phyloP scores from a whole-genome alignment of 37 sponge, comb jelly and placozoan genomes.

The Theonella swinhoei region DNA sequence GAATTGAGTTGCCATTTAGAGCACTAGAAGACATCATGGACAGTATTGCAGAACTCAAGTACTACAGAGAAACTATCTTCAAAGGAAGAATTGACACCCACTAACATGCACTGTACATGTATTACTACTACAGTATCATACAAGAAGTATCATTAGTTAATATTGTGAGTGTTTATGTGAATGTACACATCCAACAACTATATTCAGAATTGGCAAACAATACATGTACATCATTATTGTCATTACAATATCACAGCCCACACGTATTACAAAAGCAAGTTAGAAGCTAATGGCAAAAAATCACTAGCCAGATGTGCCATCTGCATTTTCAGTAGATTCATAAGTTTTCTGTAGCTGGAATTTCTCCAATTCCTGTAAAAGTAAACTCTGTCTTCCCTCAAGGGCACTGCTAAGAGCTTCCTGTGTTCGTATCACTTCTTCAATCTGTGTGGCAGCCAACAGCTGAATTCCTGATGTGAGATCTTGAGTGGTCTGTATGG shows the following conservation, averaged over 20 bases:
- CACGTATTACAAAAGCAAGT: too few species aligned
- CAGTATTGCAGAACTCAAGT: conserved; percentile 80
- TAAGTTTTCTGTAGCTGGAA: neutral
- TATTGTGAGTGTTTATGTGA: too few species aligned
- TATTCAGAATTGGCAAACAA: too few species aligned
- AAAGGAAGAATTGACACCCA: neutral
- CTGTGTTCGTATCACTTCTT: conserved; percentile 46
- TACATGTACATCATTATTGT: too few species aligned
- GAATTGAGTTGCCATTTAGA: conserved; percentile 34
- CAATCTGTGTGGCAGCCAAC: conserved; percentile 58
- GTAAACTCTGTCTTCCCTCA: conserved; percentile 5
- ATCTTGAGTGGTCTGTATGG: conserved; percentile 16
- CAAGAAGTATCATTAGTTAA: too few species aligned
- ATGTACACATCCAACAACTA: too few species aligned
- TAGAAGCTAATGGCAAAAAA: too few species aligned
- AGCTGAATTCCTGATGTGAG: conserved; percentile 41
- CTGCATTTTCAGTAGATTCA: neutral
- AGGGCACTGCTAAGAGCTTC: conserved; percentile 35
- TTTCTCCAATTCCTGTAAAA: neutral
- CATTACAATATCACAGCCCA: too few species aligned
- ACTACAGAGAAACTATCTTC: conserved; percentile 66
- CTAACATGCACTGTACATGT: too few species aligned
- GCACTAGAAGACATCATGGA: conserved; percentile 77
- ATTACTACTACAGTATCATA: too few species aligned
- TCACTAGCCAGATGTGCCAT: neutral